Percentiles rank a stretch among this genome's conserved stretches.
phyloP scores from a whole-genome alignment of 2,888 invertebrate species.

The Drosophila sordidula region DNA sequence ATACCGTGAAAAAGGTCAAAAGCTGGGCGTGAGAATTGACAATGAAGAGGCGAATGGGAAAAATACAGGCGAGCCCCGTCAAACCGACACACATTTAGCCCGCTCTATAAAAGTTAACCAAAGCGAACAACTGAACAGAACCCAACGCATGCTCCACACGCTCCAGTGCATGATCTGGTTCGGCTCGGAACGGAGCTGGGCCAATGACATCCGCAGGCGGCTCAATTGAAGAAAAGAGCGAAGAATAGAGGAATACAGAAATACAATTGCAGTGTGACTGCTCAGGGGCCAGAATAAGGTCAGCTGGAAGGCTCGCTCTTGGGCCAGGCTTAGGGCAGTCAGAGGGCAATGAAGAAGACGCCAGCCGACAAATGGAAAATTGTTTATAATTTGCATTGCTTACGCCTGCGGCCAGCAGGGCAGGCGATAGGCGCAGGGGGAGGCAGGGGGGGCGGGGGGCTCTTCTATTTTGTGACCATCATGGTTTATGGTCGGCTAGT shows the following conservation, averaged over 20 bases:
- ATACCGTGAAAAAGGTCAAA: slow-evolving; percentile 72
- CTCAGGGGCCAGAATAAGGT: slow-evolving; percentile 51
- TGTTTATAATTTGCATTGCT: slow-evolving; percentile 56
- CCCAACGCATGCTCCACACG: slow-evolving; percentile 21
- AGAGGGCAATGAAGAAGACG: slow-evolving; percentile 40
- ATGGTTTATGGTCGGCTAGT: slow-evolving; percentile 72
- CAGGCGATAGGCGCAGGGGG: background rate
- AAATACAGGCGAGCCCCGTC: slow-evolving; percentile 22
- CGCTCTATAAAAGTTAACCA: slow-evolving; percentile 57
- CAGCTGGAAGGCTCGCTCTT: slow-evolving; percentile 34
- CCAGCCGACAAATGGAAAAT: slow-evolving; percentile 43
- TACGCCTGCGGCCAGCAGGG: background rate
- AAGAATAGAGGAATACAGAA: slow-evolving; percentile 9
- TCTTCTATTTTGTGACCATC: slow-evolving; percentile 65
- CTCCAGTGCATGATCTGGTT: slow-evolving; percentile 22
- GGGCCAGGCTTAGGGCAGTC: slow-evolving; percentile 29
- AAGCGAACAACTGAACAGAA: slow-evolving; percentile 20
- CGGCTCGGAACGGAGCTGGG: slow-evolving; percentile 23
- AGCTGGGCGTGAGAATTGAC: slow-evolving; percentile 68
- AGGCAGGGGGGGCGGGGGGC: slow-evolving; percentile 15
- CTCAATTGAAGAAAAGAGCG: slow-evolving; percentile 21
- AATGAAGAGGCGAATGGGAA: background rate
- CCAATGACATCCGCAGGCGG: slow-evolving; percentile 39
- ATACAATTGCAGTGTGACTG: slow-evolving; percentile 22
- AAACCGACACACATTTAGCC: slow-evolving; percentile 51